Base-by-base conservation (phyloP, 92 coral and sea anemone species). In the Epizoanthus rinbou region DNA sequence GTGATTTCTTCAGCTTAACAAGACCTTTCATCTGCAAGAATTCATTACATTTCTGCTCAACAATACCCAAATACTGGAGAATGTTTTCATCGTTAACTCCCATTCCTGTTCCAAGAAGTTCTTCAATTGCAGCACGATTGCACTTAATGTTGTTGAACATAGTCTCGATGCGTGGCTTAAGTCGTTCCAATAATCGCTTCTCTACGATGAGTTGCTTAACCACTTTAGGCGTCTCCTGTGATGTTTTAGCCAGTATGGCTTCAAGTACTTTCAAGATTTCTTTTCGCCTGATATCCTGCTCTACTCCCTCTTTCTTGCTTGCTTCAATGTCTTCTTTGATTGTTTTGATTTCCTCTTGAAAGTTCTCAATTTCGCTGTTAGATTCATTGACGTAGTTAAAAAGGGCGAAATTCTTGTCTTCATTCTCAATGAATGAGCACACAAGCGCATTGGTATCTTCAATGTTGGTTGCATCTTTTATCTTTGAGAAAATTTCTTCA, bases 381-480 rank as follows among this genome's bases (percentile, higher is more conserved):
- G 90, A 87, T 62, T 88, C 90, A 68, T 92, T 97, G 52, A 97
- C 93, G 50, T 94, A 97, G 85, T 97, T 97, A 74, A 91, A 97
- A 84, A 94, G 90, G n/a, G 98, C 99, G 71, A 97, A 97, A 89
- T 94, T 97, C 64, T 88, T 90, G 91, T 97, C 99, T 68, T 97
- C 99, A 19, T 88, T 92, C 73, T 90, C 91, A 68, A 97, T 94
- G 88, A 97, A 97, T 23, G 93, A 91, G 8, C 84, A 74, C 18
- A 97, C 99, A 57, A 97, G 88, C 19, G 85, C 86, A 79, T 90
- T 86, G 14, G 94, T 97, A 52, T 94, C 97, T n/a, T 92, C 80
- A 43, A 92, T 92, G 23, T 94, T 94, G 18, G 99, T 94, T 6
- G 95, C 99, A 62, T 88, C 92, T 73, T 92, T 97, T 11, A 97